Conservation (phyloP, 2,113 vertebrate genomes). For the Pygathrix nemaeus region DNA sequence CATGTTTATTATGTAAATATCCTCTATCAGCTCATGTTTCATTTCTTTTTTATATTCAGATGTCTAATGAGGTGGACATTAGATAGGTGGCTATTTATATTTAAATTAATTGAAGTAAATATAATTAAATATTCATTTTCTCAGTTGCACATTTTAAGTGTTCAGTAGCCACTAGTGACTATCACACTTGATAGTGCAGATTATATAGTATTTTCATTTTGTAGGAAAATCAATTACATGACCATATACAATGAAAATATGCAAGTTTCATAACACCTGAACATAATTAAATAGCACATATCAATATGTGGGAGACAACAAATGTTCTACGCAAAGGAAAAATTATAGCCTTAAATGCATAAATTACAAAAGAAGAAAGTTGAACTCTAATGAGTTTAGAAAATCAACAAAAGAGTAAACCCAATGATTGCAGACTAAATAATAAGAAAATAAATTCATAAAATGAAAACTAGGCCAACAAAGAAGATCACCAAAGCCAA, state of each 20-base stretch:
- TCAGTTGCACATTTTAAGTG: background rate
- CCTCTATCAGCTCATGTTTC: background rate
- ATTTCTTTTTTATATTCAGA: background rate
- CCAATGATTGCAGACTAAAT: background rate
- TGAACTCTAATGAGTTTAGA: background rate
- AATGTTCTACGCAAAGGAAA: background rate
- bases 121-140: background rate
- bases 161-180: background rate
- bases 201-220: background rate
- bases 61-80: background rate
- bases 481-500: background rate
- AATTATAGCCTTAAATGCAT: background rate
- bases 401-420: background rate
- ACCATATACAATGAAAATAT: background rate
- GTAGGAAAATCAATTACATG: background rate
- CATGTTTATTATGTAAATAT: background rate
- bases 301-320: background rate
- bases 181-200: background rate
- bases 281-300: background rate
- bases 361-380: background rate
- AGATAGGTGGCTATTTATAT: background rate
- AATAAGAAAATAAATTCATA: background rate
- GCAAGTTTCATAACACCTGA: background rate
- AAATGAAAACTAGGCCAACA: background rate
- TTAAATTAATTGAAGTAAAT: background rate